Percentiles rank a stretch among this genome's conserved stretches.
These are phyloP conservation scores for Clusia tigrina DNA, from an alignment of 2,888 invertebrate genomes.

Conservation along the genomic window DNA sequence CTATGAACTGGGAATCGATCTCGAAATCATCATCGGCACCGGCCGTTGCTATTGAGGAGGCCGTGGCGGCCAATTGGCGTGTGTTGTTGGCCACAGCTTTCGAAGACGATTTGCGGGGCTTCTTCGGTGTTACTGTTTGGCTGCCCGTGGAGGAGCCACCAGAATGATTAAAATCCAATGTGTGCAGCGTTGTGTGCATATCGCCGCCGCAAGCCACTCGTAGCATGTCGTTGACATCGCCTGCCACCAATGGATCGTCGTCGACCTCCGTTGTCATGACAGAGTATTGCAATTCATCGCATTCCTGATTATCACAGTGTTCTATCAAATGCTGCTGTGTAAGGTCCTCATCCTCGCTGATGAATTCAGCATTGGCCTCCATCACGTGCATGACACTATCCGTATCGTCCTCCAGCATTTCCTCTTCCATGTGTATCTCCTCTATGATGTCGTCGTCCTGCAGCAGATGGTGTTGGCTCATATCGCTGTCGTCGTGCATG, in stretches of 20 bases:
- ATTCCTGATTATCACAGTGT: slow-evolving; percentile 31
- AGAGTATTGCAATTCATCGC: slow-evolving; percentile 53
- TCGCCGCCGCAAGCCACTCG: slow-evolving; percentile 36
- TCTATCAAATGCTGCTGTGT: slow-evolving; percentile 33
- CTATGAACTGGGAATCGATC: slow-evolving; percentile 57
- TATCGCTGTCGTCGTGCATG: slow-evolving; percentile 40
- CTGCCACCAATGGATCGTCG: slow-evolving; percentile 39
- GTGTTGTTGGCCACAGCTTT: slow-evolving; percentile 45
- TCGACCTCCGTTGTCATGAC: slow-evolving; percentile 52
- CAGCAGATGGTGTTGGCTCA: slow-evolving; percentile 45
- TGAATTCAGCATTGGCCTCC: slow-evolving; percentile 41
- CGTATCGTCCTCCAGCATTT: slow-evolving; percentile 53
- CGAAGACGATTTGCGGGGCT: slow-evolving; percentile 30
- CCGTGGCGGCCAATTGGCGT: slow-evolving; percentile 55
- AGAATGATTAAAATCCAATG: slow-evolving; percentile 9
- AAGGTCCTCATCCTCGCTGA: slow-evolving; percentile 48
- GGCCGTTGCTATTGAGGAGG: slow-evolving; percentile 54
- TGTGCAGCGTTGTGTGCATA: slow-evolving; percentile 20
- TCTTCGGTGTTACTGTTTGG: slow-evolving; percentile 27
- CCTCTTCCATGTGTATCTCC: slow-evolving; percentile 57
- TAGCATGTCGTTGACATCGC: slow-evolving; percentile 37
- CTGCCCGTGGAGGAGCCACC: neutral
- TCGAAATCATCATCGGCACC: slow-evolving; percentile 57
- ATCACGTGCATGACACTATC: slow-evolving; percentile 35
- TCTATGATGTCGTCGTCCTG: slow-evolving; percentile 56